phyloP scores from a whole-genome alignment of 2,888 invertebrate species.

The Patella depressa region DNA sequence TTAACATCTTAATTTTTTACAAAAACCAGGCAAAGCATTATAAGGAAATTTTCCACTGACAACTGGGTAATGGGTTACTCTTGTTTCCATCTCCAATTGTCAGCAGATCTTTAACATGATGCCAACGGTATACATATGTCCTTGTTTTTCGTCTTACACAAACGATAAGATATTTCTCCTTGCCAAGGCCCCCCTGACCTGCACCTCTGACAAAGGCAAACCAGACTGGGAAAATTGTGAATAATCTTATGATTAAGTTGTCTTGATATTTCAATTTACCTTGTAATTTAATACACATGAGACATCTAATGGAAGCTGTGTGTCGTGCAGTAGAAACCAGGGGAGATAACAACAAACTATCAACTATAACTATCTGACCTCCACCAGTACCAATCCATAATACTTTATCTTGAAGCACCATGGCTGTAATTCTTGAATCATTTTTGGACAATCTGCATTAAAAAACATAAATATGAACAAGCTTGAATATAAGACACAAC shows the following conservation, averaged over 20 bases:
- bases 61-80: no score
- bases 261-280: conserved; percentile 33
- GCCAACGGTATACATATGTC: no score
- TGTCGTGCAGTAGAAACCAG: conserved; percentile 51
- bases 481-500: no score
- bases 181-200: background rate
- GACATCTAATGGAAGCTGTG: conserved; percentile 51
- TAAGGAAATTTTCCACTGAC: no score
- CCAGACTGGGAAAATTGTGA: background rate
- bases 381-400: conserved; percentile 66
- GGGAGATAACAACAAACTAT: conserved; percentile 44
- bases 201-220: background rate
- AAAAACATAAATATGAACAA: no score
- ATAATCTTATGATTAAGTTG: no score
- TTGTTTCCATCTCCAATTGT: no score
- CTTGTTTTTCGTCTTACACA: no score
- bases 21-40: no score
- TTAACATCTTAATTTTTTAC: no score
- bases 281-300: conserved; percentile 44
- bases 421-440: conserved; percentile 45
- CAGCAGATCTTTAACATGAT: no score
- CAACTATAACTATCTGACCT: conserved; percentile 59
- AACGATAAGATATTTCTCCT: no score
- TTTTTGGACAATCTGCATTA: background rate
- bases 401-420: conserved; percentile 40